Conservation (phyloP, 2,113 vertebrate species). For the Clinocottus analis region DNA sequence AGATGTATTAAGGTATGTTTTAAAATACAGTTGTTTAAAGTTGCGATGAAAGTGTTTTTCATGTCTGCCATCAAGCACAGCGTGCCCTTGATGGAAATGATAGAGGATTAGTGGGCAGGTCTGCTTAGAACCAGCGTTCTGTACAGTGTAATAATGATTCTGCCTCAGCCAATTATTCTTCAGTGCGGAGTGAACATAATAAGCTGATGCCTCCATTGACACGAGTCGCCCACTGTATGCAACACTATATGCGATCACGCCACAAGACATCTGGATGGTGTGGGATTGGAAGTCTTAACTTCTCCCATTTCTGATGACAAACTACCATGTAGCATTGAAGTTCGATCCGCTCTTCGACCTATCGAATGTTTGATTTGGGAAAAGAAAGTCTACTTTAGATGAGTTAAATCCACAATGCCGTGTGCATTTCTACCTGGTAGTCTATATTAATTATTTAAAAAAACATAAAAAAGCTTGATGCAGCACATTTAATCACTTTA, state of each 20-base stretch:
- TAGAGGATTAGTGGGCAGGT: conserved; percentile 46
- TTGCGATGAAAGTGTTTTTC: conserved; percentile 50
- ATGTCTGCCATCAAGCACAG: conserved; percentile 47
- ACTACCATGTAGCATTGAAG: conserved; percentile 1
- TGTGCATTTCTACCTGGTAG: neutral
- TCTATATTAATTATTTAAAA: neutral
- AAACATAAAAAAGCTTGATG: neutral
- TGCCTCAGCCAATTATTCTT: conserved; percentile 54
- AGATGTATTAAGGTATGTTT: conserved; percentile 37
- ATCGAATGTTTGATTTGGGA: neutral
- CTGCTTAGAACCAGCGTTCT: conserved; percentile 28
- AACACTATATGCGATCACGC: too few relatives aligned
- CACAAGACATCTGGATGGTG: conserved; percentile 16
- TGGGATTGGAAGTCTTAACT: conserved; percentile 14
- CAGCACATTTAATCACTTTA: neutral
- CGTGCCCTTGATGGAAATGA: conserved; percentile 45
- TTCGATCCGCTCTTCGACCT: neutral
- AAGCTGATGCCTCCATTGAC: conserved; percentile 31
- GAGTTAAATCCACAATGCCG: neutral
- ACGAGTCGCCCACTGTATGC: neutral
- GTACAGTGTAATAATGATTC: conserved; percentile 45
- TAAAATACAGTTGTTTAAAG: conserved; percentile 52
- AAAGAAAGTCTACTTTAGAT: neutral
- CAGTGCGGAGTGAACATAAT: conserved; percentile 5
- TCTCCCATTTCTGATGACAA: conserved; percentile 25